These are phyloP conservation scores for Chiloscyllium punctatum DNA, from an alignment of 2,797 vertebrate species.

Conservation along the genomic window DNA sequence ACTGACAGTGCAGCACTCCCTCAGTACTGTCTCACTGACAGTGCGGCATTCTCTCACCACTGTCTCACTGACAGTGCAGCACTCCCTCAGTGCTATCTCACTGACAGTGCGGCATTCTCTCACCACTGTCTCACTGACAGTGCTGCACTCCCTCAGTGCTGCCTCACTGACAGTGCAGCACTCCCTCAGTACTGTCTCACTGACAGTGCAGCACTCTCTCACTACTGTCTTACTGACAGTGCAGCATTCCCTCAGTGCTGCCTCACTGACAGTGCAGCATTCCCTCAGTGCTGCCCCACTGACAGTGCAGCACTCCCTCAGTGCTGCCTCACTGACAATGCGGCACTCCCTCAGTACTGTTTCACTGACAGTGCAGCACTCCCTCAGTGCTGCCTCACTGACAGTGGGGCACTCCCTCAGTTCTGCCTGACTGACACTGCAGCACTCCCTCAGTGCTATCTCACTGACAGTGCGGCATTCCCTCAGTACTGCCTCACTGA, in stretches of 20 bases:
- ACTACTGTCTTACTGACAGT: not conserved
- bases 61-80: not conserved
- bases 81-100: not conserved
- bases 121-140: not conserved
- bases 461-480: not conserved
- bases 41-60: not conserved
- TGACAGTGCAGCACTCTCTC: not conserved
- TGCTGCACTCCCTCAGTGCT: not conserved
- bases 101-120: not conserved
- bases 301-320: not conserved
- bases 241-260: not conserved
- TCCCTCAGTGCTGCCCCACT: not conserved
- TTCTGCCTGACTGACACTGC: not conserved
- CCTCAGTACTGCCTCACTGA: not conserved
- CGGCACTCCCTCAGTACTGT: not conserved
- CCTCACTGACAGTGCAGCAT: too few relatives aligned
- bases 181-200: too few relatives aligned
- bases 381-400: not conserved
- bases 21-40: not conserved
- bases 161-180: too few relatives aligned
- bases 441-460: not conserved
- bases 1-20: not conserved
- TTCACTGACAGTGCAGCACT: not conserved
- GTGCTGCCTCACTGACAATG: not conserved
- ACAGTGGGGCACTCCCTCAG: not conserved